A percentile compares a stretch with the other conserved stretches of the same genome.
Evolutionary conservation across 2,888 invertebrate genomes (phyloP).

Genomic region (Pachydiplax longipennis): DNA sequence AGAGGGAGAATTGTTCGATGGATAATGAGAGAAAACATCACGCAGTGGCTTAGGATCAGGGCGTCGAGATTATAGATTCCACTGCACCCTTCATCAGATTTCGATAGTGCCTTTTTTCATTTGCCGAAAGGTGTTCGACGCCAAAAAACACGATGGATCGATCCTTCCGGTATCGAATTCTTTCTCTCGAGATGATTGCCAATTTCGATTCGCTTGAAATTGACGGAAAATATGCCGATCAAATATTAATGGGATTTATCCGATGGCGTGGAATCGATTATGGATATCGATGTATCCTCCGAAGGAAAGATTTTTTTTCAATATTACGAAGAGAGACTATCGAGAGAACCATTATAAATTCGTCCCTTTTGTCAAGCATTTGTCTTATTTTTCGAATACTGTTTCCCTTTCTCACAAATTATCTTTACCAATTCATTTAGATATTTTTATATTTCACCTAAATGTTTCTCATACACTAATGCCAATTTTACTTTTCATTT

Average conservation of each 20-base stretch:
- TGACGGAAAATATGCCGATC: not conserved
- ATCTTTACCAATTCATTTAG: no score
- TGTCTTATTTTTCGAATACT: no score
- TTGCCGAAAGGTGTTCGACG: not conserved
- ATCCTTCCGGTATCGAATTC: not conserved
- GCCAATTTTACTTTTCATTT: no score
- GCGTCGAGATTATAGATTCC: slow-evolving; percentile 17
- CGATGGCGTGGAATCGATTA: not conserved
- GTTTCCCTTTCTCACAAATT: no score
- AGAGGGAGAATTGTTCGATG: not conserved
- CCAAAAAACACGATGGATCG: not conserved
- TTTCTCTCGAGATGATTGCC: not conserved
- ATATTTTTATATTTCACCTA: no score
- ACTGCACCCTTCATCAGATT: not conserved
- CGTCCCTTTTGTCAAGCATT: no score
- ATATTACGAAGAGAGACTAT: no score
- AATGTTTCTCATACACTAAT: no score
- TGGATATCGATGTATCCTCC: no score
- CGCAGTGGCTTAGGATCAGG: not conserved
- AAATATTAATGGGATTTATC: not conserved
- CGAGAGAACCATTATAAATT: no score
- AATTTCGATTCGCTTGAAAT: not conserved
- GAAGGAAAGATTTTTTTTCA: no score
- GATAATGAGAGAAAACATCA: not conserved
- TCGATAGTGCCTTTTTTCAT: not conserved